These are phyloP conservation scores for Stomorhina lunata DNA, from an alignment of 2,888 invertebrate genomes.

Conservation along the genomic window DNA sequence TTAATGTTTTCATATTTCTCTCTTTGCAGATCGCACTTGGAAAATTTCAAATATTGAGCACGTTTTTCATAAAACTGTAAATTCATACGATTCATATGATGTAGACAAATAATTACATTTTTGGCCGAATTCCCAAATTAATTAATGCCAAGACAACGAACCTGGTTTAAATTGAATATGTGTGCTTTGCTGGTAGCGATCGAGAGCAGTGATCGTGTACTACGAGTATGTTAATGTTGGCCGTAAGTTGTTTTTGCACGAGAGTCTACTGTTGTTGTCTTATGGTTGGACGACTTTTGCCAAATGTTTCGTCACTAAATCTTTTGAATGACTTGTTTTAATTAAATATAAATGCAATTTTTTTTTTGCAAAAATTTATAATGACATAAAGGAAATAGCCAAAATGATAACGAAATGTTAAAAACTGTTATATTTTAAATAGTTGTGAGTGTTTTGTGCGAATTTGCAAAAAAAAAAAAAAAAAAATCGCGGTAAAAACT, in stretches of 20 bases:
- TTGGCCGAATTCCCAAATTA: conserved; percentile 54
- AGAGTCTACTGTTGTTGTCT: not conserved
- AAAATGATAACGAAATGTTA: conserved; percentile 2
- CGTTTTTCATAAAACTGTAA: conserved; percentile 30
- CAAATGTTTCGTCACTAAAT: conserved; percentile 52
- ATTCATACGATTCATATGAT: too few species aligned
- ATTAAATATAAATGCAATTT: not conserved
- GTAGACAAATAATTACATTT: not conserved
- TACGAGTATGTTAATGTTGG: too few species aligned
- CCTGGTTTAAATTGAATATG: not conserved
- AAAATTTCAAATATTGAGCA: conserved; percentile 6
- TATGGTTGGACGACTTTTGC: conserved; percentile 47
- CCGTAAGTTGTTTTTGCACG: not conserved
- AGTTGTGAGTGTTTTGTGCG: conserved; percentile 1
- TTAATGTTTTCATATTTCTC: not conserved
- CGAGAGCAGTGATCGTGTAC: too few species aligned
- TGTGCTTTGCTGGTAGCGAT: not conserved
- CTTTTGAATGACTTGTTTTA: conserved; percentile 31
- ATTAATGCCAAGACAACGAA: conserved; percentile 12
- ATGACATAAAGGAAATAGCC: conserved; percentile 49
- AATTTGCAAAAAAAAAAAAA: conserved; percentile 5
- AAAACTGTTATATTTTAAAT: conserved; percentile 14
- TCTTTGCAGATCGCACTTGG: conserved; percentile 39
- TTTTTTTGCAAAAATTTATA: conserved; percentile 12
- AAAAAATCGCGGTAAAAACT: not conserved